Evolutionary conservation across 2,113 vertebrate species (phyloP).

Genomic region (Corythornis cristatus): DNA sequence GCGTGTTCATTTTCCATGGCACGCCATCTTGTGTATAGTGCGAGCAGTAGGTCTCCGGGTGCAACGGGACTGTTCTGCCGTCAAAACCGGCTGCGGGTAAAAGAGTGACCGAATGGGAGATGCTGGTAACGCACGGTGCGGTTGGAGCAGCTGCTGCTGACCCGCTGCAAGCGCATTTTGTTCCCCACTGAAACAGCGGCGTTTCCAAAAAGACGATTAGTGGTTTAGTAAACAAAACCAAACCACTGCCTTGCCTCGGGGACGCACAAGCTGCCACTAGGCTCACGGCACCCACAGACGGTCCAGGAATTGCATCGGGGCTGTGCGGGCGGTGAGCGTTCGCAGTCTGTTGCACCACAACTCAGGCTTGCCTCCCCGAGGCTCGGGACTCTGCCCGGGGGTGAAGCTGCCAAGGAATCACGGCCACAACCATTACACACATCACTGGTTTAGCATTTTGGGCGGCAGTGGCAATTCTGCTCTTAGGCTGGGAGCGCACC

Average conservation of each 20-base stretch:
- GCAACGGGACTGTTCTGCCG: neutral
- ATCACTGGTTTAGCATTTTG: accelerated
- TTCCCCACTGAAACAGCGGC: accelerated
- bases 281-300: neutral
- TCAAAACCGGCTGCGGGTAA: neutral
- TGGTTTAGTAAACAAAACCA: accelerated
- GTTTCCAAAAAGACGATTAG: accelerated
- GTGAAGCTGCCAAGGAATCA: neutral
- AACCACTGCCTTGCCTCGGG: accelerated
- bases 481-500: neutral
- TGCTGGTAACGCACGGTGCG: accelerated
- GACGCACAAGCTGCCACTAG: accelerated
- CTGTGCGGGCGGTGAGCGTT: accelerated
- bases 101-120: accelerated
- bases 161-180: accelerated
- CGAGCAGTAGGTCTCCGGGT: neutral
- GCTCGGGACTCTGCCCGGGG: neutral
- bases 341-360: accelerated
- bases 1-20: accelerated
- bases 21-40: neutral
- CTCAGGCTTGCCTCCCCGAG: neutral
- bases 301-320: neutral
- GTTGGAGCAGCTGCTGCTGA: neutral
- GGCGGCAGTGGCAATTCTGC: accelerated
- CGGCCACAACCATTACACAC: accelerated